Evolutionary conservation across 2,797 vertebrate genomes (phyloP).

Genomic region (Anguilla obscura): DNA sequence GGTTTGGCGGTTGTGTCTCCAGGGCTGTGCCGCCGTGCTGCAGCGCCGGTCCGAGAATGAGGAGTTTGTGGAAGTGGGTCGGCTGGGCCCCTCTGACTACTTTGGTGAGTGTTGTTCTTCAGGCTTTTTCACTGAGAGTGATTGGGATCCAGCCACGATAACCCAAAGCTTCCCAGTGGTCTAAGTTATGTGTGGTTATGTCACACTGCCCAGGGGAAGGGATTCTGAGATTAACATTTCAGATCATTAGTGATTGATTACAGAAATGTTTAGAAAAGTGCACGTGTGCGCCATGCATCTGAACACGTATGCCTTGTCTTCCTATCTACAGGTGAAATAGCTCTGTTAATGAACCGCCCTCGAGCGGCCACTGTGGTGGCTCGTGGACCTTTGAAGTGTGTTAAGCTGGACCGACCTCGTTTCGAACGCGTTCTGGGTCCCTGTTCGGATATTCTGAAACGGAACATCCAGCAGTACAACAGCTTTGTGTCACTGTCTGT

Average conservation of each 20-base stretch:
- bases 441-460: constrained; percentile 87
- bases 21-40: constrained; percentile 86
- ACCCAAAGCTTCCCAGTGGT: too few species aligned
- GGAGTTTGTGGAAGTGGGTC: constrained; percentile 88
- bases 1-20: constrained; percentile 9
- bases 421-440: constrained; percentile 87
- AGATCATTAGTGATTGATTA: background rate
- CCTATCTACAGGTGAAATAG: constrained; percentile 78
- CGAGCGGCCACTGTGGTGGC: constrained; percentile 86
- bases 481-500: constrained; percentile 90
- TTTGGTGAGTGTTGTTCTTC: constrained; percentile 71
- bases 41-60: constrained; percentile 86
- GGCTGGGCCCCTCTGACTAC: constrained; percentile 86
- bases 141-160: background rate
- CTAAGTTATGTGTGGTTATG: background rate
- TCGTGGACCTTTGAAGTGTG: constrained; percentile 84
- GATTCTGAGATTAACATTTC: too few species aligned
- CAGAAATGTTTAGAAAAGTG: background rate
- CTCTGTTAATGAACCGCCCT: constrained; percentile 88
- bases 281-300: too few species aligned
- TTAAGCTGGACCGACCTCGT: constrained; percentile 86
- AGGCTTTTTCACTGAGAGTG: background rate
- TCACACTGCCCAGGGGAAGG: too few species aligned
- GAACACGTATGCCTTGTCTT: background rate
- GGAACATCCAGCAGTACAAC: constrained; percentile 94